phyloP scores from a whole-genome alignment of 2,113 vertebrate species.

The Harpagus bidentatus region DNA sequence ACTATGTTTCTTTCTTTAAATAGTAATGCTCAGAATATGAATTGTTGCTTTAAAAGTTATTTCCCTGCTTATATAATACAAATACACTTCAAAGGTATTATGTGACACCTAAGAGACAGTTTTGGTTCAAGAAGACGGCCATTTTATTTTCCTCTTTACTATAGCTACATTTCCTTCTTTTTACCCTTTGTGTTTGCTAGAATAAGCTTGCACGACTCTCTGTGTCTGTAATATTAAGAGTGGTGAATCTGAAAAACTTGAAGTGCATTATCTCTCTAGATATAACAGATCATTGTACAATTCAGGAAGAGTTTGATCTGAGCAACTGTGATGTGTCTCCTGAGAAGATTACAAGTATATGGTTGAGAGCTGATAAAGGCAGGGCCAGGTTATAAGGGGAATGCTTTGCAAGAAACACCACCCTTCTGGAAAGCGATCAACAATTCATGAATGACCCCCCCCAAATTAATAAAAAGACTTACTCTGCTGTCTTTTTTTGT shows the following conservation, averaged over 20 bases:
- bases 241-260: not conserved
- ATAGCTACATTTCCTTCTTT: not conserved
- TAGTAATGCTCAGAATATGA: not conserved
- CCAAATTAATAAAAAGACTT: not conserved
- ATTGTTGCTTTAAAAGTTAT: not conserved
- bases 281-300: not conserved
- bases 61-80: not conserved
- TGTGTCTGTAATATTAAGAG: not conserved
- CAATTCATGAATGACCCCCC: not conserved
- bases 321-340: not conserved
- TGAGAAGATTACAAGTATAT: not conserved
- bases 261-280: not conserved
- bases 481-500: not conserved
- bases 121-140: not conserved
- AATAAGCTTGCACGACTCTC: not conserved
- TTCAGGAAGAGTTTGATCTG: not conserved
- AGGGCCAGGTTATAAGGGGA: not conserved
- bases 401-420: not conserved
- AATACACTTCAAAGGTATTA: accelerated
- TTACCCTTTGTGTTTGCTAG: not conserved
- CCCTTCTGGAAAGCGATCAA: not conserved
- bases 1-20: not conserved
- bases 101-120: not conserved
- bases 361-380: not conserved
- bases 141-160: not conserved